Conservation (phyloP, 1,140 invertebrate species). For the Drosophila bocki region DNA sequence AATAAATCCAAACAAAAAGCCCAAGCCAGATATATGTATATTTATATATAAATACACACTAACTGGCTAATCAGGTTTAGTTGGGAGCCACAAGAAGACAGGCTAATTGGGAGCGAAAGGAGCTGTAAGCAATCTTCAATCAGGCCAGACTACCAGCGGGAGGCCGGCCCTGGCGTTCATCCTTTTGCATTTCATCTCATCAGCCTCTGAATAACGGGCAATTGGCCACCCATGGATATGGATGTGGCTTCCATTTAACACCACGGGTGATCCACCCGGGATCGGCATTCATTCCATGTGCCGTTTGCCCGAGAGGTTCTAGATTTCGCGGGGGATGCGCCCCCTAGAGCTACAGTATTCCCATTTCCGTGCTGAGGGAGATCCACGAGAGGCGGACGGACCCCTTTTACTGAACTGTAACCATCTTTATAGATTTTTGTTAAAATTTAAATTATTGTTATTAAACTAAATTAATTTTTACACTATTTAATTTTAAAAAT, state of each 20-base stretch:
- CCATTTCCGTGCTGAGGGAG: slow-evolving; percentile 1
- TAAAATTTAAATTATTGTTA: too few species aligned
- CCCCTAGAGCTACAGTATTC: neutral
- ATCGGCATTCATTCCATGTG: slow-evolving; percentile 10
- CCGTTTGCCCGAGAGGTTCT: neutral
- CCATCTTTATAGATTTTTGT: neutral
- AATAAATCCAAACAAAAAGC: slow-evolving; percentile 28
- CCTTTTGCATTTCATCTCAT: neutral
- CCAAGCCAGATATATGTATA: neutral
- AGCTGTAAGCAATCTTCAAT: slow-evolving; percentile 31
- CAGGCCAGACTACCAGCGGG: slow-evolving; percentile 39
- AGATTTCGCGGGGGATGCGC: neutral
- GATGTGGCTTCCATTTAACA: slow-evolving; percentile 25
- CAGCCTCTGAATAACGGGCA: slow-evolving; percentile 36
- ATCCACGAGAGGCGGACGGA: neutral
- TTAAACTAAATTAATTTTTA: too few species aligned
- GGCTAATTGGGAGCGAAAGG: slow-evolving; percentile 24
- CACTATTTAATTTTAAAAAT: too few species aligned
- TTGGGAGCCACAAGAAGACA: slow-evolving; percentile 25
- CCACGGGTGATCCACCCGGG: slow-evolving; percentile 15
- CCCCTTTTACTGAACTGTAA: neutral
- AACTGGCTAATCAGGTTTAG: slow-evolving; percentile 29
- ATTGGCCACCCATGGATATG: slow-evolving; percentile 30
- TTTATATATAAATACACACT: slow-evolving; percentile 12
- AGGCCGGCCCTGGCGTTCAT: neutral